Base-by-base conservation (phyloP, 2,113 vertebrate species). In the Apteryx owenii region DNA sequence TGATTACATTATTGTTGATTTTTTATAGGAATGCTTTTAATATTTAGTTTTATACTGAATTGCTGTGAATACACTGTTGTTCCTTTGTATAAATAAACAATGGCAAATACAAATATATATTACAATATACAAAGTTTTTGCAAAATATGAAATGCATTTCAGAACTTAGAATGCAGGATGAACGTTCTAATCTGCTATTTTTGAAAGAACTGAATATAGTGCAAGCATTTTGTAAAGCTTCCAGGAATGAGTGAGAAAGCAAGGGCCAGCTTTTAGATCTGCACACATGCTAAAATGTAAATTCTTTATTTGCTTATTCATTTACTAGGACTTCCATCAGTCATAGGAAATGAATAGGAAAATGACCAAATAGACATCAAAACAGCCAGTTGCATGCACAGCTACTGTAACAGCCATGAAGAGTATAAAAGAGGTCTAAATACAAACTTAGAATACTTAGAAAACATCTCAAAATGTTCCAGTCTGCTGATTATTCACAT, bases 241-340 rank as follows among this genome's bases (percentile, higher is more conserved):
- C 28, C 60, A 21, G n/a, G 10, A 90, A 60, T 9, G 1, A 70
- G 79, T 58, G 9, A 2, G 4, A 71, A 50, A 81, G 3, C 38
- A 31, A 76, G 14, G 36, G 56, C 72, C 38, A 18, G 26, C 31
- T 75, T 79, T 53, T 65, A 40, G n/a, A 70, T 25, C 13, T 15
- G 21, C n/a, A 61, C 12, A 42, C 11, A 10, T 36, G 33, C 0
- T 0, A 66, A 75, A 81, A 73, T 56, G 5, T 31, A 54, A 73
- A 78, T n/a, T 17, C 53, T 64, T 94, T 0, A 1, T 90, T 90
- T 85, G 23, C 38, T 60, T 92, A 46, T 60, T 89, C 33, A 50
- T 44, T 83, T 94, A 46, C 15, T 54, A 42, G 28, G 53, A 64
- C 46, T 80, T 88, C 6, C 29, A 6, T 26, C 48, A 33, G 31